These are phyloP conservation scores for Fringilla coelebs DNA, from an alignment of 2,797 vertebrate genomes.

Conservation along the genomic window DNA sequence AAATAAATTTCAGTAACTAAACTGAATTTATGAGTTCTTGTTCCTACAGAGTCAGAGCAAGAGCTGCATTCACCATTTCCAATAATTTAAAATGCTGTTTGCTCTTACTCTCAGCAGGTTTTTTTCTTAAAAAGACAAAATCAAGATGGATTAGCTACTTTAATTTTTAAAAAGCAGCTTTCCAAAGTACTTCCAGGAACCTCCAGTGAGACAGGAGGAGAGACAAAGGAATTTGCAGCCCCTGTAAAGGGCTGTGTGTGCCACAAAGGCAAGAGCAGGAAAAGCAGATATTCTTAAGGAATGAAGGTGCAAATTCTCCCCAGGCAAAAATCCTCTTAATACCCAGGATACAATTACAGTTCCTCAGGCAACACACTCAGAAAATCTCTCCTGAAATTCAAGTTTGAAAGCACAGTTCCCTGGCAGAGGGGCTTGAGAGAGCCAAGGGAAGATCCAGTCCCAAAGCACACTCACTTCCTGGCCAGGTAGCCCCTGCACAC, in stretches of 20 bases:
- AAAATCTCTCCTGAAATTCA: not conserved
- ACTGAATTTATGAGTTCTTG: not conserved
- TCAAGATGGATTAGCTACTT: not conserved
- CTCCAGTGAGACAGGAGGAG: not conserved
- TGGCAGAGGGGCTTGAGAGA: not conserved
- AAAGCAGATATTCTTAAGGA: not conserved
- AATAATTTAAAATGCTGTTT: not conserved
- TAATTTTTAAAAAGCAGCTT: not conserved
- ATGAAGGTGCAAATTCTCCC: not conserved
- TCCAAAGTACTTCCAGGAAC: not conserved
- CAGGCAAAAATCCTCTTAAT: not conserved
- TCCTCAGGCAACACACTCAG: not conserved
- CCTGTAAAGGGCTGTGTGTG: not conserved
- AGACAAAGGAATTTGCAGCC: not conserved
- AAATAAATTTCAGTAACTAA: not conserved
- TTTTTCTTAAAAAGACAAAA: not conserved
- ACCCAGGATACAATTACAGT: not conserved
- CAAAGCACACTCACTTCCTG: conserved; percentile 84
- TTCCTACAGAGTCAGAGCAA: not conserved
- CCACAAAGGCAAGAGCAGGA: not conserved
- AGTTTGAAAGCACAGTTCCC: not conserved
- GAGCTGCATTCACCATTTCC: not conserved
- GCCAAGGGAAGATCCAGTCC: accelerated
- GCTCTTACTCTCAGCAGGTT: not conserved
- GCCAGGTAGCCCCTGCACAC: conserved; percentile 94